Evolutionary conservation across 2,797 vertebrate species (phyloP).

Genomic region (Oryzias dopingdopingensis): DNA sequence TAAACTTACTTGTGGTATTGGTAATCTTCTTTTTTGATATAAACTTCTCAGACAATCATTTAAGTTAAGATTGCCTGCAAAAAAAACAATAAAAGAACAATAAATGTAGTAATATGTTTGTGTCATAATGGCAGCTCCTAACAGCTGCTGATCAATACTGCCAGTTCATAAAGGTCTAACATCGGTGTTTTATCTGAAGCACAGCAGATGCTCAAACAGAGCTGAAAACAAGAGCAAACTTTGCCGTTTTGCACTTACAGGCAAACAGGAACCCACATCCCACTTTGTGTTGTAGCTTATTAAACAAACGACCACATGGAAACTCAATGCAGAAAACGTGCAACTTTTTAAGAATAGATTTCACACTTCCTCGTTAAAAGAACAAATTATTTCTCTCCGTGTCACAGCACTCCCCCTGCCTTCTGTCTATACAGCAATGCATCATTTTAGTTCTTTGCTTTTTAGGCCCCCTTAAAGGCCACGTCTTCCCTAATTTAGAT

Average conservation of each 20-base stretch:
- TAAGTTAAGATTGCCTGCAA: background rate
- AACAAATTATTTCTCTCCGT: too few relatives aligned
- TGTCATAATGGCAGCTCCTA: background rate
- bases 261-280: background rate
- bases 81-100: slow-evolving; percentile 1
- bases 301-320: slow-evolving; percentile 2
- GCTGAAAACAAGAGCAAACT: background rate
- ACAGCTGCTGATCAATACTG: slow-evolving; percentile 11
- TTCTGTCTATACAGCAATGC: too few relatives aligned
- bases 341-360: too few relatives aligned
- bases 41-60: too few relatives aligned
- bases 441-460: too few relatives aligned
- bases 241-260: background rate
- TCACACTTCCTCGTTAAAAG: too few relatives aligned
- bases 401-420: too few relatives aligned
- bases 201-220: slow-evolving; percentile 14
- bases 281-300: slow-evolving; percentile 1
- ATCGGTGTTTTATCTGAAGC: slow-evolving; percentile 3
- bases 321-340: background rate
- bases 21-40: too few relatives aligned
- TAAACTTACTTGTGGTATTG: background rate
- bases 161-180: slow-evolving; percentile 4
- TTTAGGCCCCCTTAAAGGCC: too few relatives aligned
- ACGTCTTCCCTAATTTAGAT: too few relatives aligned
- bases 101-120: background rate